Conservation (phyloP, 2,113 vertebrate genomes). For the Cynoglossus semilaevis region DNA sequence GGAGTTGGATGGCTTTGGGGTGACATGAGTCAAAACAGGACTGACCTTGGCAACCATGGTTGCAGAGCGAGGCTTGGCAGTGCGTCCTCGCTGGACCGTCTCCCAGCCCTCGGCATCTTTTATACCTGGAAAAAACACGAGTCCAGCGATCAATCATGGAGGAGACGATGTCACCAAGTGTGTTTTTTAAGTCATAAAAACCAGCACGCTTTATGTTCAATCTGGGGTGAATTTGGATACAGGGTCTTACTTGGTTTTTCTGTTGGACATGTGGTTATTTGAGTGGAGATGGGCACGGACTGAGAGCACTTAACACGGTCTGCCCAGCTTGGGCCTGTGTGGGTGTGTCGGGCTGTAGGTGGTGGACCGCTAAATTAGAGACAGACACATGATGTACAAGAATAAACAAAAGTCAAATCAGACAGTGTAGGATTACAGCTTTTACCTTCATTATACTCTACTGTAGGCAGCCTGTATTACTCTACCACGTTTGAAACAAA, state of each 20-base stretch:
- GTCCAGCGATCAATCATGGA: not conserved
- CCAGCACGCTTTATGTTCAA: not conserved
- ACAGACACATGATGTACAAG: constrained; percentile 12
- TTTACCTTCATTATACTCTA: not conserved
- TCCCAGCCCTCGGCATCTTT: constrained; percentile 97
- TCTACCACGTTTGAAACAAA: not conserved
- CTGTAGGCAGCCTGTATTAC: constrained; percentile 11
- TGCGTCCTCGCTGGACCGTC: constrained; percentile 92
- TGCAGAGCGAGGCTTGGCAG: constrained; percentile 86
- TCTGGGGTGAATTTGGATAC: not conserved
- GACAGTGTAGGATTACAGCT: constrained; percentile 1
- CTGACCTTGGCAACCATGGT: constrained; percentile 78
- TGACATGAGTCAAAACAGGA: constrained; percentile 61
- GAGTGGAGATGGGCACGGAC: constrained; percentile 62
- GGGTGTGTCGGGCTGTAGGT: constrained; percentile 81
- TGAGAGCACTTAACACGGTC: constrained; percentile 93
- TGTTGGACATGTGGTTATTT: constrained; percentile 38
- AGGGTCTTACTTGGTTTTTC: constrained; percentile 76
- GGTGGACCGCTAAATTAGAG: constrained; percentile 78
- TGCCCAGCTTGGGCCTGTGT: constrained; percentile 91
- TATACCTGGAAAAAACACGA: constrained; percentile 70
- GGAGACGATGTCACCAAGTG: not conserved
- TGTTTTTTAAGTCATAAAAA: not conserved
- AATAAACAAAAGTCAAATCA: constrained; percentile 18
- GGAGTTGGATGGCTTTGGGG: constrained; percentile 79